A percentile compares a stretch with the other conserved stretches of the same genome.
These are phyloP conservation scores for Nephila pilipes DNA, from an alignment of 1,140 invertebrate genomes.

Conservation along the genomic window DNA sequence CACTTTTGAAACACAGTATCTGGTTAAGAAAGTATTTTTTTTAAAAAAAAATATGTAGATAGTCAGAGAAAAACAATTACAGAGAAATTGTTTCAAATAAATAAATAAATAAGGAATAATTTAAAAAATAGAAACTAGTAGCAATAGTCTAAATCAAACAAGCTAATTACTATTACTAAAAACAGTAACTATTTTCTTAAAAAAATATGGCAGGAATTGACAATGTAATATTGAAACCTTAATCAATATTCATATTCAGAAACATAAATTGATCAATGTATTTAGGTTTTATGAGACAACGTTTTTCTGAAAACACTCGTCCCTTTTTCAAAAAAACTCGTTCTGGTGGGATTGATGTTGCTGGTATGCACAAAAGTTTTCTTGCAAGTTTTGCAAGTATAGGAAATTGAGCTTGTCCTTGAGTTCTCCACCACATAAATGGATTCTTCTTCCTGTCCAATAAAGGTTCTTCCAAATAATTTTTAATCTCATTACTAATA, in stretches of 20 bases:
- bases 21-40: too few relatives aligned
- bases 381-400: conserved; percentile 66
- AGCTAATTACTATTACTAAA: neutral
- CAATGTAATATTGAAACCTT: neutral
- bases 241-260: conserved; percentile 74
- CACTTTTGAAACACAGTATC: too few relatives aligned
- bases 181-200: neutral
- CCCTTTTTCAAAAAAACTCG: conserved; percentile 72
- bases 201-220: neutral
- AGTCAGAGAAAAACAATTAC: too few relatives aligned
- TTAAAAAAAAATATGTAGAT: too few relatives aligned
- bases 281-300: conserved; percentile 55
- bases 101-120: neutral
- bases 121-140: neutral
- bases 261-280: conserved; percentile 74
- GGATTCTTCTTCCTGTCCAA: conserved; percentile 71
- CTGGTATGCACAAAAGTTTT: conserved; percentile 62
- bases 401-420: conserved; percentile 70
- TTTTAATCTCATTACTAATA: conserved; percentile 67
- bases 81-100: neutral
- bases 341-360: conserved; percentile 71
- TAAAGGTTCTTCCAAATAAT: conserved; percentile 69
- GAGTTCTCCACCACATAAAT: conserved; percentile 68
- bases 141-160: neutral
- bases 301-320: conserved; percentile 53